Evolutionary conservation across 2,113 vertebrate species (phyloP).

Genomic region (Cardinalis cardinalis): DNA sequence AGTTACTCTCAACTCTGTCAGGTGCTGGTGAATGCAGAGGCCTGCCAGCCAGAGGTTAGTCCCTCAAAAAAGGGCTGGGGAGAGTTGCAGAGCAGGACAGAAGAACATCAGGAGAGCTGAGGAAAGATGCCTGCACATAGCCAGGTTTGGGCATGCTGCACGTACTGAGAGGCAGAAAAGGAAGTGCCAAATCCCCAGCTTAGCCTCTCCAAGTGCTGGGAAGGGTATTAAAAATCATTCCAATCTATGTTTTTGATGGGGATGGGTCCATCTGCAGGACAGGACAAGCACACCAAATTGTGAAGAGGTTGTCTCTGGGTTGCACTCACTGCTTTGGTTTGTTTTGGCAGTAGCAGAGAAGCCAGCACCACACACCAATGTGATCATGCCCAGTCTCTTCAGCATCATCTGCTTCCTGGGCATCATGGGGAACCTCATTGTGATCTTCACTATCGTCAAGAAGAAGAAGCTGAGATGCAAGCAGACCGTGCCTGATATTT

Average conservation of each 20-base stretch:
- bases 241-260: not conserved
- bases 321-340: constrained; percentile 11
- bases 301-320: not conserved
- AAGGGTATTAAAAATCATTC: not conserved
- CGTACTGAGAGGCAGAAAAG: not conserved
- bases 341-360: constrained; percentile 55
- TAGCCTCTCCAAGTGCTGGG: not conserved
- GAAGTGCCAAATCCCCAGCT: not conserved
- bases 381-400: constrained; percentile 80
- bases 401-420: constrained; percentile 85
- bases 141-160: not conserved
- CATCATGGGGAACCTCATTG: constrained; percentile 79
- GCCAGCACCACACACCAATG: constrained; percentile 57
- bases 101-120: not conserved
- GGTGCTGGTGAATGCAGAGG: not conserved
- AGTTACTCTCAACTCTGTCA: not conserved
- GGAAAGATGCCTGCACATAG: not conserved
- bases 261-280: not conserved
- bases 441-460: constrained; percentile 84
- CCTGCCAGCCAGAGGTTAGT: not conserved
- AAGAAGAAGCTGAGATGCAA: constrained; percentile 79
- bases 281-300: not conserved
- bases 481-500: constrained; percentile 84
- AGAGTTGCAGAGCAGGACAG: not conserved
- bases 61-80: not conserved